Evolutionary conservation across 1,140 invertebrate species (phyloP).

Genomic region (Drosophila sturtevanti): DNA sequence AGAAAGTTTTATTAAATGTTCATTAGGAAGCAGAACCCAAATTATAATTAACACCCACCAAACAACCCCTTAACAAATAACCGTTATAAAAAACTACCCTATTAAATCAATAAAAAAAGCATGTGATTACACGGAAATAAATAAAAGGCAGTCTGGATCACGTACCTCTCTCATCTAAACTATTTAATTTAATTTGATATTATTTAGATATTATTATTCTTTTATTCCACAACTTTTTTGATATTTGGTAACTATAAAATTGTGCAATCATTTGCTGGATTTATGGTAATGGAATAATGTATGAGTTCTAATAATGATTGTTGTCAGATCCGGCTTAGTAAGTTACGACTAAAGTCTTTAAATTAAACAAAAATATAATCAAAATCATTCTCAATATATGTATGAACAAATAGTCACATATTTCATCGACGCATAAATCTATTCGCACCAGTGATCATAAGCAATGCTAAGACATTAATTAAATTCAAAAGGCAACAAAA

Average conservation of each 20-base stretch:
- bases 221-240: too few species aligned
- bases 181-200: too few species aligned
- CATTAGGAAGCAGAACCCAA: too few species aligned
- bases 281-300: too few species aligned
- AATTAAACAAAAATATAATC: constrained; percentile 17
- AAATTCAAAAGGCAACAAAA: constrained; percentile 42
- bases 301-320: too few species aligned
- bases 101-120: constrained; percentile 2
- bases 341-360: constrained; percentile 12
- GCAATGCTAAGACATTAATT: constrained; percentile 58
- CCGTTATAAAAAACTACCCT: constrained; percentile 5
- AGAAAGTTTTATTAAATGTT: too few species aligned
- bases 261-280: too few species aligned
- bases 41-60: constrained; percentile 51
- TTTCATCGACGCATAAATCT: constrained; percentile 63
- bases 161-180: too few species aligned
- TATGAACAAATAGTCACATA: constrained; percentile 57
- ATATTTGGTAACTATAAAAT: too few species aligned
- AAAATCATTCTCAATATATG: constrained; percentile 24
- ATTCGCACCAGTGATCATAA: constrained; percentile 51
- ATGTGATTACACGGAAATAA: constrained; percentile 9
- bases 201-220: too few species aligned
- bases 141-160: too few species aligned
- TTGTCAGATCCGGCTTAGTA: too few species aligned
- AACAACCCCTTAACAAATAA: constrained; percentile 8